Base-by-base conservation (phyloP, 2,888 invertebrate species). In the Tipula lateralis region DNA sequence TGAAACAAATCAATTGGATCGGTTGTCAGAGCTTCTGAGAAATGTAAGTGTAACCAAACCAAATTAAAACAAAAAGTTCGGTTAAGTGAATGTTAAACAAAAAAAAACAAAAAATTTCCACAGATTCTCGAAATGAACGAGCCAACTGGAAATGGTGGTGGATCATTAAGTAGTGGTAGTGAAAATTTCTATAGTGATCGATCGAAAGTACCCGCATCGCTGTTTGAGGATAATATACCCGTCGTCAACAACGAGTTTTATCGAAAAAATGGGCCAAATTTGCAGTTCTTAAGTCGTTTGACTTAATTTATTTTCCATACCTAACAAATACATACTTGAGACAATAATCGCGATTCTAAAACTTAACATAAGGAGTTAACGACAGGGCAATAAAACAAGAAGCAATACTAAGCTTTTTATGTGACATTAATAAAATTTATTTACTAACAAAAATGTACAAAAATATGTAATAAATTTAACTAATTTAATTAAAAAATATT, bases 111-210 rank as follows among this genome's bases (percentile, higher is more conserved):
- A n/a, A n/a, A n/a, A 82, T 30, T 30, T 82, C n/a, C n/a, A 30
- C 32, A 82, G 82, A 82, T 82, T 30, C 32, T 82, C n/a, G 82
- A 82, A 82, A 30, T 82, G 32, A 82, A 9, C 82, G 82, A 82
- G 7, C 82, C 30, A 82, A 30, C 13, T 29, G 32, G 82, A 16
- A 82, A 82, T 82, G 82, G 32, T 82, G 30, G 32, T 82, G 66
- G 24, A 6, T 24, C 66, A 66, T 66, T 24, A 24, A 66, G 9
- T 9, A 66, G 66, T 66, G 66, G 13, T 24, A 66, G 66, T 66
- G 66, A 66, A 24, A 66, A 66, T 66, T 66, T 66, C 66, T 66
- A 24, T 66, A 66, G 66, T 66, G 66, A 66, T 66, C 66, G 66
- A 24, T 66, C 66, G 7, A 66, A 66, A 66, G 66, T 66, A 9